These are phyloP conservation scores for Atta texana DNA, from an alignment of 1,140 invertebrate species.

Conservation along the genomic window DNA sequence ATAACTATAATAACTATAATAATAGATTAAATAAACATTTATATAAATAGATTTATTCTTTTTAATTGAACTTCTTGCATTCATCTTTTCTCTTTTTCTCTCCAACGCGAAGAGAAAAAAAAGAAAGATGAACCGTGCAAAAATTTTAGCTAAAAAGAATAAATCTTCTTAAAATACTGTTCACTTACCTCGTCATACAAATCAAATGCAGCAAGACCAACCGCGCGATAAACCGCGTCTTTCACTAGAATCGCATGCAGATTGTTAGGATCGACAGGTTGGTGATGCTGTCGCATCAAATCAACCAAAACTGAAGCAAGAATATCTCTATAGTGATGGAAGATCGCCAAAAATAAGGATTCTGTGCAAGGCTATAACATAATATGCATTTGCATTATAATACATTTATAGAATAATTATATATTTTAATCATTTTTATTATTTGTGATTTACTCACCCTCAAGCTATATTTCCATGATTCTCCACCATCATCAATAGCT, in stretches of 20 bases:
- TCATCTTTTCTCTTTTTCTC: too few species aligned
- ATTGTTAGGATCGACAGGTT: constrained; percentile 89
- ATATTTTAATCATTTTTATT: constrained; percentile 42
- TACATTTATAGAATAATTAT: constrained; percentile 48
- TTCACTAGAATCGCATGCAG: constrained; percentile 93
- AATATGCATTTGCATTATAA: constrained; percentile 42
- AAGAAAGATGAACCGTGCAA: too few species aligned
- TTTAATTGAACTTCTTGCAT: too few species aligned
- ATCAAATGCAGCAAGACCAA: constrained; percentile 95
- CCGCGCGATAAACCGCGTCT: constrained; percentile 98
- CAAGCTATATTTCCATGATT: constrained; percentile 96
- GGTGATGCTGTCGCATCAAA: constrained; percentile 89
- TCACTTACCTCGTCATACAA: constrained; percentile 94
- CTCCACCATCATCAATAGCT: constrained; percentile 94
- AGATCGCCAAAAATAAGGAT: constrained; percentile 93
- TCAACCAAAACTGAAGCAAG: constrained; percentile 92
- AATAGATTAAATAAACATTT: constrained; percentile 35
- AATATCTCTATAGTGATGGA: constrained; percentile 91
- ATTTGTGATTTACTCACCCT: constrained; percentile 87
- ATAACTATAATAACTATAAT: constrained; percentile 1
- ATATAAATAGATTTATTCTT: not conserved
- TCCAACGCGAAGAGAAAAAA: too few species aligned
- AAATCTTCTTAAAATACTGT: not conserved
- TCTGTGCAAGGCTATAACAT: constrained; percentile 93
- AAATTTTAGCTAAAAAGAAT: too few species aligned